Conservation (phyloP, 1,140 invertebrate genomes). For the Temnothorax longispinosus region DNA sequence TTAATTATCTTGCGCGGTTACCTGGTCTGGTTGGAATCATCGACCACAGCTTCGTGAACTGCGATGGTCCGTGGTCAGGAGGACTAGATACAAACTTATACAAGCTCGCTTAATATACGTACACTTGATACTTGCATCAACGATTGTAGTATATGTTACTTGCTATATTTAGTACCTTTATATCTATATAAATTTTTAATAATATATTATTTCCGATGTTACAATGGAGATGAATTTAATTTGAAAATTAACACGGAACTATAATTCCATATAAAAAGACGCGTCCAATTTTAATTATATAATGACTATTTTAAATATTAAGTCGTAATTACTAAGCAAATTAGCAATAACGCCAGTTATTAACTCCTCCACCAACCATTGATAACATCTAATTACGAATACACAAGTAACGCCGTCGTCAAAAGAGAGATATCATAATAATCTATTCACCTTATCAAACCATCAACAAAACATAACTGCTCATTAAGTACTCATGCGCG, state of each 20-base stretch:
- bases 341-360: slow-evolving; percentile 46
- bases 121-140: background rate
- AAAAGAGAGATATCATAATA: slow-evolving; percentile 29
- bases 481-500: slow-evolving; percentile 69
- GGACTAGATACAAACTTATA: slow-evolving; percentile 64
- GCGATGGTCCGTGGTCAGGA: slow-evolving; percentile 60
- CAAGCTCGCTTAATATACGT: slow-evolving; percentile 35
- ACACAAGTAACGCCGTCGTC: slow-evolving; percentile 47
- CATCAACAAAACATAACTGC: slow-evolving; percentile 70
- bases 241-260: slow-evolving; percentile 13
- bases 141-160: background rate
- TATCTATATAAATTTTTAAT: background rate
- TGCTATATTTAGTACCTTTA: slow-evolving; percentile 1
- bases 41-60: slow-evolving; percentile 68
- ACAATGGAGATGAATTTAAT: background rate
- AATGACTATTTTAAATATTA: slow-evolving; percentile 43
- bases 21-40: slow-evolving; percentile 56
- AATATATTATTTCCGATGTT: background rate
- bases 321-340: slow-evolving; percentile 43
- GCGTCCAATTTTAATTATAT: slow-evolving; percentile 33
- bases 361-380: slow-evolving; percentile 32
- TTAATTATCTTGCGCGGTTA: slow-evolving; percentile 72
- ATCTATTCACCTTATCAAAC: slow-evolving; percentile 48
- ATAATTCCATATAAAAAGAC: background rate
- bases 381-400: slow-evolving; percentile 59